phyloP scores from a whole-genome alignment of 2,113 vertebrate species.

The Pagrus major region DNA sequence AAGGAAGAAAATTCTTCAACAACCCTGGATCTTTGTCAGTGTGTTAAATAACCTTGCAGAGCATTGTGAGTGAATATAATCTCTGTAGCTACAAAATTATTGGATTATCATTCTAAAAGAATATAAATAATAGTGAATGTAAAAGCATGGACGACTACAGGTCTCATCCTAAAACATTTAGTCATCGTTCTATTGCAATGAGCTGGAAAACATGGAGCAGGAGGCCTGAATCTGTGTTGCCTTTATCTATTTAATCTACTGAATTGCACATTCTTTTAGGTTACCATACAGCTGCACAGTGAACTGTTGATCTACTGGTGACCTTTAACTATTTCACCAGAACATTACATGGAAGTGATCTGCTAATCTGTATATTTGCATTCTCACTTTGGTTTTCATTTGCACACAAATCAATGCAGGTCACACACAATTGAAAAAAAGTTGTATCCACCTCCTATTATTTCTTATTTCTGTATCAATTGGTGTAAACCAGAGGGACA shows the following conservation, averaged over 20 bases:
- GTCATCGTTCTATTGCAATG: slow-evolving; percentile 59
- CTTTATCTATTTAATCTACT: slow-evolving; percentile 47
- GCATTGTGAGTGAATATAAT: slow-evolving; percentile 61
- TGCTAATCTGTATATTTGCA: slow-evolving; percentile 49
- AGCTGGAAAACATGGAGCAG: slow-evolving; percentile 35
- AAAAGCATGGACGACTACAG: slow-evolving; percentile 43
- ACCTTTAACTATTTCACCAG: slow-evolving; percentile 43
- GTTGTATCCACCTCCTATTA: slow-evolving; percentile 8
- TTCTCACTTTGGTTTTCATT: slow-evolving; percentile 75
- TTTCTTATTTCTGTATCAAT: slow-evolving; percentile 28
- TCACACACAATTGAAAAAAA: slow-evolving; percentile 26
- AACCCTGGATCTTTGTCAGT: slow-evolving; percentile 70
- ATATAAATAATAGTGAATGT: slow-evolving; percentile 56
- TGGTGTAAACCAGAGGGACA: slow-evolving; percentile 56
- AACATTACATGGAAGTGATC: slow-evolving; percentile 52
- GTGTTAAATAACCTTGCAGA: slow-evolving; percentile 64
- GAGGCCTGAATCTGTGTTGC: slow-evolving; percentile 14
- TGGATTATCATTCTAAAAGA: slow-evolving; percentile 55
- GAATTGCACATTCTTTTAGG: slow-evolving; percentile 66
- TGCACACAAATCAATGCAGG: slow-evolving; percentile 57
- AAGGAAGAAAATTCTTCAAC: slow-evolving; percentile 68
- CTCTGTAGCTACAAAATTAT: slow-evolving; percentile 74
- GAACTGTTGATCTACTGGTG: slow-evolving; percentile 48
- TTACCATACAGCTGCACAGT: slow-evolving; percentile 56
- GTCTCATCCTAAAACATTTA: slow-evolving; percentile 44